Conservation (phyloP, 1,140 invertebrate genomes). For the Littorina saxatilis region DNA sequence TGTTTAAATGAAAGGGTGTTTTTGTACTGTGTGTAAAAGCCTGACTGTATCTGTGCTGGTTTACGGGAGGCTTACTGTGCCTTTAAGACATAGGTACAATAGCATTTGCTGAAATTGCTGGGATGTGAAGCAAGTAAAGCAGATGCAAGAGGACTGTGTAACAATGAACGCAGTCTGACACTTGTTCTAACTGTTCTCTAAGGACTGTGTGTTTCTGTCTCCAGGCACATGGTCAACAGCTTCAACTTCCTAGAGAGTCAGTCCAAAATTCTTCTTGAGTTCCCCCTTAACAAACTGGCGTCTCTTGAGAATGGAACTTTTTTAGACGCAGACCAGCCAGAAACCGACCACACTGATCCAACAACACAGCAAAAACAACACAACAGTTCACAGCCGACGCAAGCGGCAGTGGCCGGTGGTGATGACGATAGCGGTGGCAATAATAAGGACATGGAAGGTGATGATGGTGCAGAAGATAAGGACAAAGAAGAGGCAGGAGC, state of each 20-base stretch:
- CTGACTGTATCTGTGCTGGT: no score
- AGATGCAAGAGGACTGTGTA: no score
- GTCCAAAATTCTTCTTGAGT: neutral
- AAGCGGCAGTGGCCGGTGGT: neutral
- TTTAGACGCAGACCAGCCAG: no score
- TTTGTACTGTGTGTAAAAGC: no score
- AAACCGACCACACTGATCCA: neutral
- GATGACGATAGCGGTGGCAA: neutral
- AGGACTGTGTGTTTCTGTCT: neutral
- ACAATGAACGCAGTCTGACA: no score
- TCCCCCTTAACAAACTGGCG: conserved; percentile 32
- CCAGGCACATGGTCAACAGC: conserved; percentile 1
- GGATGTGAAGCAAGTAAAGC: no score
- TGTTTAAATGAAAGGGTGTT: no score
- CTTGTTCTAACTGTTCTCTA: no score
- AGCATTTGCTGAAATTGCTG: no score
- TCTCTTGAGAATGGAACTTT: conserved; percentile 7
- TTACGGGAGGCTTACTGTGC: no score
- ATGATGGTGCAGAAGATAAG: neutral
- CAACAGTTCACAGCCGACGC: no score
- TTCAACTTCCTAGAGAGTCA: conserved; percentile 33
- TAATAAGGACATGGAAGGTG: neutral
- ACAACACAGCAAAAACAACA: neutral
- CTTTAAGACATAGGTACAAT: no score
- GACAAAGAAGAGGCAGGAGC: neutral